These are phyloP conservation scores for fruit fly (Drosophila melanogaster) DNA, from an alignment of 1,140 invertebrate genomes.

Conservation along the genomic window Release_6_plus_ISO1_MT NT_033779.5:10397001-10397500, in stretches of 20 bases:
- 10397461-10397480: constrained; percentile 41
- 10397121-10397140: neutral
- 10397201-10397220: constrained; percentile 31
- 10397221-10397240: constrained; percentile 14
- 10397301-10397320: constrained; percentile 3
- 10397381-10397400: constrained; percentile 2
- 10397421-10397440: neutral
- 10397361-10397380: constrained; percentile 19
- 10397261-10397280: constrained; percentile 2
- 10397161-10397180: constrained; percentile 13
- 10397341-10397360: constrained; percentile 16
- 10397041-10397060: constrained; percentile 4
- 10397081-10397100: neutral
- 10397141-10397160: constrained; percentile 8
- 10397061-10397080: constrained; percentile 10
- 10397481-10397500: constrained; percentile 40
- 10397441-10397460: constrained; percentile 16
- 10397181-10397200: constrained; percentile 18
- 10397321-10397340: constrained; percentile 2
- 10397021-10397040: constrained; percentile 34
- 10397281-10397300: constrained; percentile 3
- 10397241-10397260: constrained; percentile 2
- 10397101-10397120: neutral
- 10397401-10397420: constrained; percentile 2
- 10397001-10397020: constrained; percentile 40